Evolutionary conservation across 2,113 vertebrate species (phyloP).

Genomic region (Nematolebias whitei): DNA sequence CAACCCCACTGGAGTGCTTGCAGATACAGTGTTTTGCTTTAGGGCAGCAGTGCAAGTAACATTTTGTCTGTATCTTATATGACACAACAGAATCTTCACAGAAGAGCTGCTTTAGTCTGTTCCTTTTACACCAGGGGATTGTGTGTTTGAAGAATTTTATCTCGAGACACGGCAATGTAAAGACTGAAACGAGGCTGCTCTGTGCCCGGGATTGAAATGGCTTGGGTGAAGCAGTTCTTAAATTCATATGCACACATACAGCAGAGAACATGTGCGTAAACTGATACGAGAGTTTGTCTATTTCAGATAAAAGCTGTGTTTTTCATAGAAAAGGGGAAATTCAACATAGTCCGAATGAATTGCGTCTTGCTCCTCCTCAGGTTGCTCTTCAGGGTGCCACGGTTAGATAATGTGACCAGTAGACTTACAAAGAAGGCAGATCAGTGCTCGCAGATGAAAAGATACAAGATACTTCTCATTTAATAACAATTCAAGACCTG

Average conservation of each 20-base stretch:
- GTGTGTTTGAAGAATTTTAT: slow-evolving; percentile 24
- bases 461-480: neutral
- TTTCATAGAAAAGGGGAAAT: neutral
- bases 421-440: neutral
- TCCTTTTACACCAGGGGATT: slow-evolving; percentile 13
- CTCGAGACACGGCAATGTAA: neutral
- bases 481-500: neutral
- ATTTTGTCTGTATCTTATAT: slow-evolving; percentile 35
- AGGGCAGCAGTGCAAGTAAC: slow-evolving; percentile 7
- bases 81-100: slow-evolving; percentile 29
- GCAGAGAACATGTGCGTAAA: slow-evolving; percentile 4
- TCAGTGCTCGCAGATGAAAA: neutral
- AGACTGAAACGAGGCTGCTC: slow-evolving; percentile 18
- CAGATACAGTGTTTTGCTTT: slow-evolving; percentile 34
- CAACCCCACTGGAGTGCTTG: slow-evolving; percentile 10
- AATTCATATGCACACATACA: neutral
- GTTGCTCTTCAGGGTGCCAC: neutral
- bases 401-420: neutral
- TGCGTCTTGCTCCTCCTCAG: neutral
- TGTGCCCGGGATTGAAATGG: neutral
- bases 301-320: neutral
- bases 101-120: slow-evolving; percentile 2
- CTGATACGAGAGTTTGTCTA: neutral
- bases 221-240: slow-evolving; percentile 1
- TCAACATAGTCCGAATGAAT: neutral